Evolutionary conservation across 2,888 invertebrate genomes (phyloP).

Genomic region (Leuctra nigra): DNA sequence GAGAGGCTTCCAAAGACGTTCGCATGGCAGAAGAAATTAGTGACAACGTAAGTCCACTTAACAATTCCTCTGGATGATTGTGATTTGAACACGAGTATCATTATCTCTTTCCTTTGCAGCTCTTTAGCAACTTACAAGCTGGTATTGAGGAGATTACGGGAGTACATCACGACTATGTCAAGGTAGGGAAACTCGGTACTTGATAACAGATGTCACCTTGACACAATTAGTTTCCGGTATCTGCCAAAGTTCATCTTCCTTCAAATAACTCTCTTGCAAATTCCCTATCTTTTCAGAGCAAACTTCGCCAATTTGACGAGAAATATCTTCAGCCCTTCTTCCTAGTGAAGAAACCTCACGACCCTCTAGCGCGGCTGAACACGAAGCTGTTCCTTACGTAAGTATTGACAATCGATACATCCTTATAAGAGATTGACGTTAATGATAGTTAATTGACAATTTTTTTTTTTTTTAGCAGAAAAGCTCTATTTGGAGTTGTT

Average conservation of each 20-base stretch:
- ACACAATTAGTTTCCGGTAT: background rate
- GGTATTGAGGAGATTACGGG: conserved; percentile 52
- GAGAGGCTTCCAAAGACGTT: conserved; percentile 37
- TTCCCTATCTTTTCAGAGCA: conserved; percentile 35
- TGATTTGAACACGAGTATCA: background rate
- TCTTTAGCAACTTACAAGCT: conserved; percentile 50
- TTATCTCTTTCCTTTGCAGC: conserved; percentile 31
- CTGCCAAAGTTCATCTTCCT: no score
- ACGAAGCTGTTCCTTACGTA: conserved; percentile 30
- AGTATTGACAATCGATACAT: conserved; percentile 11
- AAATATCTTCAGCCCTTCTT: conserved; percentile 44
- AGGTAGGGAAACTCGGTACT: conserved; percentile 34
- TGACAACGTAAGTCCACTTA: conserved; percentile 43
- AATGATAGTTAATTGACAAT: no score
- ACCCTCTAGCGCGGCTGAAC: conserved; percentile 26
- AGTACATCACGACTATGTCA: conserved; percentile 43
- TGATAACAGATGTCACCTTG: background rate
- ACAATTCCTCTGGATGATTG: background rate
- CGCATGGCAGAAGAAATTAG: conserved; percentile 50
- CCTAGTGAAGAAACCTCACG: conserved; percentile 35
- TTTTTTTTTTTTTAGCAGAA: no score
- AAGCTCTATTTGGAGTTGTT: no score
- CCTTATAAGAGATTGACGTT: background rate
- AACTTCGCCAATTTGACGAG: conserved; percentile 46
- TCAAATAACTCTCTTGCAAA: no score